Evolutionary conservation across 2,113 vertebrate species (phyloP).

Genomic region (Agapornis roseicollis): DNA sequence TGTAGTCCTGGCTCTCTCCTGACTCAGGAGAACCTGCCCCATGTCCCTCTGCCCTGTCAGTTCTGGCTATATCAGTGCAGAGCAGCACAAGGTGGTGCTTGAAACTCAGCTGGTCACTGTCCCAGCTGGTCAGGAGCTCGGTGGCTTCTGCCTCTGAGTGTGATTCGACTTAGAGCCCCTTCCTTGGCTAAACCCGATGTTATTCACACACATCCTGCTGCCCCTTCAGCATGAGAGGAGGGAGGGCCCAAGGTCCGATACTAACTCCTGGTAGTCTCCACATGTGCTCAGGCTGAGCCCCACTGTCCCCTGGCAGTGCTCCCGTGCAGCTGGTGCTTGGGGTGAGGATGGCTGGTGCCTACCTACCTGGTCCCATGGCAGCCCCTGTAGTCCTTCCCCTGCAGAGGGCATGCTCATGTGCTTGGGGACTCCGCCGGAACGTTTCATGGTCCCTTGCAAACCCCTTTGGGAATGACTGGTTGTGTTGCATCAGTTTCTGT

Average conservation of each 20-base stretch:
- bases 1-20: not conserved
- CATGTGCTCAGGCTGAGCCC: not conserved
- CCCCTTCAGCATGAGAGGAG: not conserved
- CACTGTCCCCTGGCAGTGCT: not conserved
- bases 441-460: constrained; percentile 56
- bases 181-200: not conserved
- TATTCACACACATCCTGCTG: not conserved
- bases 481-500: constrained; percentile 16
- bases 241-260: not conserved
- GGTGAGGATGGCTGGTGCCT: not conserved
- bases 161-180: not conserved
- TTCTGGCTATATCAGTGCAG: not conserved
- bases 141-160: not conserved
- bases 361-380: not conserved
- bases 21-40: not conserved
- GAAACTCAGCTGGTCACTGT: not conserved
- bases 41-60: not conserved
- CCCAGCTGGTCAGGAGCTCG: not conserved
- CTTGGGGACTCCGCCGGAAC: not conserved
- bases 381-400: not conserved
- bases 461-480: constrained; percentile 49
- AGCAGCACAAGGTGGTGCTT: not conserved
- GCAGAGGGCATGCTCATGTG: not conserved
- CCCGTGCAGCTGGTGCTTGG: not conserved
- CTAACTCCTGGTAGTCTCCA: not conserved